A percentile compares a stretch with the other conserved stretches of the same genome.
These are phyloP conservation scores for Centropristis striata DNA, from an alignment of 2,113 vertebrate species.

Conservation along the genomic window DNA sequence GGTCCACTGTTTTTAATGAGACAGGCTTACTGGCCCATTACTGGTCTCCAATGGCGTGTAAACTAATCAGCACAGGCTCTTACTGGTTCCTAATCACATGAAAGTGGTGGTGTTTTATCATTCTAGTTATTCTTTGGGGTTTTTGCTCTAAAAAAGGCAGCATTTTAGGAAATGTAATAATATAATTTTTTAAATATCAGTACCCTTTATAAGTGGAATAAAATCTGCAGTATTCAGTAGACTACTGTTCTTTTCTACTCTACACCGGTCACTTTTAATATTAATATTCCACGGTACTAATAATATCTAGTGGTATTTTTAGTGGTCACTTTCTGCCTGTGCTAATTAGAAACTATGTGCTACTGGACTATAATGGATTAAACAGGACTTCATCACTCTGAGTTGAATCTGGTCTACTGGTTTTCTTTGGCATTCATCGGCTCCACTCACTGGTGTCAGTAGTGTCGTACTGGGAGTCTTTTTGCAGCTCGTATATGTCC, in stretches of 20 bases:
- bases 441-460: constrained; percentile 93
- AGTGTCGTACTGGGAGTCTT: constrained; percentile 96
- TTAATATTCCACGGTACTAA: constrained; percentile 33
- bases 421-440: constrained; percentile 41
- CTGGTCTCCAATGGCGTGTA: constrained; percentile 72
- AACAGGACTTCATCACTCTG: constrained; percentile 33
- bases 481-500: constrained; percentile 94
- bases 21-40: constrained; percentile 72
- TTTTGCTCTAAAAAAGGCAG: constrained; percentile 25
- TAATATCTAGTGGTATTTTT: constrained; percentile 15
- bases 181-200: not conserved
- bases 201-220: not conserved
- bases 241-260: not conserved
- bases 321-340: constrained; percentile 28
- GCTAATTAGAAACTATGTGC: constrained; percentile 27
- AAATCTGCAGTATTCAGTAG: constrained; percentile 9
- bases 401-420: constrained; percentile 9
- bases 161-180: constrained; percentile 31
- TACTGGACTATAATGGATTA: constrained; percentile 22
- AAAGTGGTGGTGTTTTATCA: constrained; percentile 54
- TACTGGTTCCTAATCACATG: constrained; percentile 64
- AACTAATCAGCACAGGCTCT: constrained; percentile 63
- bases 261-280: constrained; percentile 18
- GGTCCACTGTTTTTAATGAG: constrained; percentile 77
- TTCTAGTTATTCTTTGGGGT: constrained; percentile 20